Conservation (phyloP, 2,113 vertebrate genomes). For the Channa maculata region DNA sequence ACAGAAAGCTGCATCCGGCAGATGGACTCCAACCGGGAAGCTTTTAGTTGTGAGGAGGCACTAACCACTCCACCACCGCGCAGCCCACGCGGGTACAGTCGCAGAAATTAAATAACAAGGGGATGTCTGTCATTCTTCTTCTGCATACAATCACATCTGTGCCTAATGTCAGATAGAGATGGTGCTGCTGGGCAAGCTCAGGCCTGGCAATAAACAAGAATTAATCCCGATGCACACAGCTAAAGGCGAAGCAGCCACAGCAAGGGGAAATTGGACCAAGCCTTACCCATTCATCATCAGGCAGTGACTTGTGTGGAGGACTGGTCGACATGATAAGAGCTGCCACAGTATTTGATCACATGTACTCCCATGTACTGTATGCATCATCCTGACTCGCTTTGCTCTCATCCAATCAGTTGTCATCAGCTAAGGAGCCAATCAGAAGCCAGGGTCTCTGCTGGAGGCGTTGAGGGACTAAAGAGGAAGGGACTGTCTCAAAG, state of each 20-base stretch:
- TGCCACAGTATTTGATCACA: slow-evolving; percentile 13
- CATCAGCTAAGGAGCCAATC: slow-evolving; percentile 45
- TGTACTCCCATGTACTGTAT: slow-evolving; percentile 13
- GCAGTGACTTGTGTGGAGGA: slow-evolving; percentile 34
- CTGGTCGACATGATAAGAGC: slow-evolving; percentile 45
- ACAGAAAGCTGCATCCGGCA: too few species aligned
- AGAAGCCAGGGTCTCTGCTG: slow-evolving; percentile 30
- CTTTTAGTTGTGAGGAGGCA: too few species aligned
- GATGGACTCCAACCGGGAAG: too few species aligned
- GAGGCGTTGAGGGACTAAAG: slow-evolving; percentile 40
- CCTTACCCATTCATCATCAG: slow-evolving; percentile 58
- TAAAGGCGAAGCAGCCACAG: slow-evolving; percentile 23
- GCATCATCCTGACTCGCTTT: slow-evolving; percentile 28
- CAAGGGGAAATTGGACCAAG: slow-evolving; percentile 39
- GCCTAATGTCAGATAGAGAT: slow-evolving; percentile 46
- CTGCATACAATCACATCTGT: slow-evolving; percentile 33
- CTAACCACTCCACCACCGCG: too few species aligned
- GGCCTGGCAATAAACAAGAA: slow-evolving; percentile 57
- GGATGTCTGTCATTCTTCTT: slow-evolving; percentile 42
- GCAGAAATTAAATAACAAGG: slow-evolving; percentile 25
- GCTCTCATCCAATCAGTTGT: slow-evolving; percentile 47
- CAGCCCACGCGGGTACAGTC: neutral
- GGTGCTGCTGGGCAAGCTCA: slow-evolving; percentile 37
- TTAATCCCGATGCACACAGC: slow-evolving; percentile 60
- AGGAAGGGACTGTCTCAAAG: slow-evolving; percentile 69